Evolutionary conservation across 2,113 vertebrate genomes (phyloP), one percentile per base, ranked within the genome.

Genomic region (Zingel zingel): DNA sequence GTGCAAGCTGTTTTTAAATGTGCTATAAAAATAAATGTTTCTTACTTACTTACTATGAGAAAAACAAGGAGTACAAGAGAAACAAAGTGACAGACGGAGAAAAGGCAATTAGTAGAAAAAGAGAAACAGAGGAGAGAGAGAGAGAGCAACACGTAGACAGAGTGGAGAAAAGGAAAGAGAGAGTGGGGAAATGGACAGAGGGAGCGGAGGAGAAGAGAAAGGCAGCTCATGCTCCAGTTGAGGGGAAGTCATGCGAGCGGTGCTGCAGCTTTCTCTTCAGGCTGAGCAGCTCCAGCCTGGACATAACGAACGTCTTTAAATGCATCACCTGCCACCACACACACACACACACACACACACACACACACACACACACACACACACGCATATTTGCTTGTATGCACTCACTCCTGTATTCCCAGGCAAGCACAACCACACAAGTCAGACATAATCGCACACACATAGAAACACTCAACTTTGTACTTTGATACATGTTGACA

Each of bases 191-290:
- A 50, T 43, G 78, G 59, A 64, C 4, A 21, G 53, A 51, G 43
- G 23, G 68, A 74, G 36, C 0, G 33, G 64, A 79, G 57, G 79
- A 87, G 76, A 81, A 77, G 83, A 84, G 57, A 84, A 77, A 71
- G 66, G 72, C 45, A 61, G 77, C 70, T 90, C 80, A 86, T 77
- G 88, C 88, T 87, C 51, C 84, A 85, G 66, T 84, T 53, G 74
- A 89, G 70, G 84, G 77, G 85, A 91, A 91, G 77, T 87, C 88
- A 91, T 90, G 90, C 86, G 61, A 86, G 81, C 4, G 15, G 30
- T 0, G 36, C 78, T 86, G 85, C 85, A 86, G 86, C 85, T 83
- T 87, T 82, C 67, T 88, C 80, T 86, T 89, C 59, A 80, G 86
- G 84, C 78, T 77, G 83, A 89, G 67, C 74, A 23, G 80, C 71